Evolutionary conservation across 2,797 vertebrate genomes (phyloP).

Genomic region (Pseudomugil gertrudae): DNA sequence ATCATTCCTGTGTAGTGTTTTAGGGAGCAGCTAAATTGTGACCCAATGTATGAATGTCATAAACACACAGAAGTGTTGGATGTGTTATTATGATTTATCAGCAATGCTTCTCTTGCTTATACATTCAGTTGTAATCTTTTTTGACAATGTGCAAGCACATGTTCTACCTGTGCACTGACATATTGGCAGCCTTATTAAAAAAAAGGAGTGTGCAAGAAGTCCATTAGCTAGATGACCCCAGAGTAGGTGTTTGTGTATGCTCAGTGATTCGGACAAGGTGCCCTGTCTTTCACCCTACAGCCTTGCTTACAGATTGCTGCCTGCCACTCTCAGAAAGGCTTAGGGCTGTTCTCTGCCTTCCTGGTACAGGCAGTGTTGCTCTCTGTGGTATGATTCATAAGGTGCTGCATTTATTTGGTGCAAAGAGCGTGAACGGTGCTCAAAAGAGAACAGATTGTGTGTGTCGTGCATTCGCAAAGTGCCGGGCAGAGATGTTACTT

Average conservation of each 20-base stretch:
- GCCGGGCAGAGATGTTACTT: constrained; percentile 55
- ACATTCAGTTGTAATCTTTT: constrained; percentile 38
- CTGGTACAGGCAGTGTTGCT: constrained; percentile 55
- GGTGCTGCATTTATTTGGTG: constrained; percentile 78
- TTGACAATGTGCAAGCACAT: constrained; percentile 42
- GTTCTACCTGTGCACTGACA: constrained; percentile 24
- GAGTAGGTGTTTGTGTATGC: constrained; percentile 66
- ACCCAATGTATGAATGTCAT: constrained; percentile 26
- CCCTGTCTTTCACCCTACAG: constrained; percentile 61
- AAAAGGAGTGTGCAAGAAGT: constrained; percentile 59
- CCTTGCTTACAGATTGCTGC: constrained; percentile 74
- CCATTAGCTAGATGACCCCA: constrained; percentile 72
- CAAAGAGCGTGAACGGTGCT: constrained; percentile 77
- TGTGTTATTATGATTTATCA: constrained; percentile 31
- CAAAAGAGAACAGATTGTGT: constrained; percentile 77
- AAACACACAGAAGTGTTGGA: constrained; percentile 1
- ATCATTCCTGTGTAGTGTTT: constrained; percentile 38
- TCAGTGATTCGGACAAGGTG: constrained; percentile 68
- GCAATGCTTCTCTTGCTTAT: constrained; percentile 23
- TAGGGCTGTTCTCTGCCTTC: constrained; percentile 59
- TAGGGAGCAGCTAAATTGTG: constrained; percentile 30
- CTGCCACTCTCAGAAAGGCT: constrained; percentile 70
- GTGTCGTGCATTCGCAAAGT: constrained; percentile 70
- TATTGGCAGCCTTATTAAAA: constrained; percentile 40
- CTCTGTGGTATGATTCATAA: constrained; percentile 77